A percentile compares a stretch with the other conserved stretches of the same genome.
phyloP scores from a whole-genome alignment of 2,888 invertebrate genomes.

The Alitta virens region DNA sequence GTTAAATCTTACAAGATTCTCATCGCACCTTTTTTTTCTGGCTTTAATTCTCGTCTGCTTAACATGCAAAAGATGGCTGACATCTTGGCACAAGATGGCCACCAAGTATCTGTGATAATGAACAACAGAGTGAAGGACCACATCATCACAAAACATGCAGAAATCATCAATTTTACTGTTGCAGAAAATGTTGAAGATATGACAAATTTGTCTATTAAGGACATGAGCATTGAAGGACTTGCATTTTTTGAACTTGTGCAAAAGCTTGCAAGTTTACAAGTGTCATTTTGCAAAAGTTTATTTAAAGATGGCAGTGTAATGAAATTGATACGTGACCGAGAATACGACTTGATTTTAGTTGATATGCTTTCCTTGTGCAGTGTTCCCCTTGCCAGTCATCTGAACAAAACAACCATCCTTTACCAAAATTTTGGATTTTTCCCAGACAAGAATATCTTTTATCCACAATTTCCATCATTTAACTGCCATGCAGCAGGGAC shows the following conservation, averaged over 20 bases:
- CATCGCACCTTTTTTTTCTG: not conserved
- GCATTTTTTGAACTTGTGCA: no score
- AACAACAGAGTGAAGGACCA: not conserved
- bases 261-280: no score
- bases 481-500: not conserved
- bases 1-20: not conserved
- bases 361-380: not conserved
- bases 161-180: not conserved
- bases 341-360: not conserved
- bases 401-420: not conserved
- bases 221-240: no score
- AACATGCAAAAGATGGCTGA: not conserved
- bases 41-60: not conserved
- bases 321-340: not conserved
- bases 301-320: not conserved
- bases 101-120: not conserved
- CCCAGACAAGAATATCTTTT: not conserved
- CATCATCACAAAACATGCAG: not conserved
- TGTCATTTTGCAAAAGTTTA: not conserved
- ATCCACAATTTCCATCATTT: not conserved
- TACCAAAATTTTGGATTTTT: not conserved
- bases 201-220: no score
- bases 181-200: not conserved
- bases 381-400: not conserved
- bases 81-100: slow-evolving; percentile 2